Base-by-base conservation (phyloP, 2,797 vertebrate genomes). In the Parotocinclus haroldoi region DNA sequence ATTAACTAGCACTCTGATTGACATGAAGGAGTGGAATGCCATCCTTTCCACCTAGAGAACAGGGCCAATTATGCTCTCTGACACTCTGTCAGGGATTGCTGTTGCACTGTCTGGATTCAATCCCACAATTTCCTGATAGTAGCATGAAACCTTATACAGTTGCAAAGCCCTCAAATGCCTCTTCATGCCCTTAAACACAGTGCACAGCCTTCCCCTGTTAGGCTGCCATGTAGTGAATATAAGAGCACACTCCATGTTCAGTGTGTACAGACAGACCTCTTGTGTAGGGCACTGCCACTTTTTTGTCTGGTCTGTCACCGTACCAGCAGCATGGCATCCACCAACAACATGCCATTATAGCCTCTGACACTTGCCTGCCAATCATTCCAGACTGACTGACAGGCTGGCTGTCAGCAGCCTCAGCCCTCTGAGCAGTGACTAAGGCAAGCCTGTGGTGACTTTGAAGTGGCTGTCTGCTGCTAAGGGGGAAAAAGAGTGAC, bases 401-500 rank as follows among this genome's bases (percentile, higher is more conserved):
- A 52, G 64, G 55, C 45, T 39, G 59, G 62, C 71, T 75, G 75
- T 71, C 62, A 61, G 48, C 48, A 37, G 38, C 55, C 73, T 67
- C 73, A 60, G 42, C 58, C 16, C 57, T 66, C 61, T 14, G 40
- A 63, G 70, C 72, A 57, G 63, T 57, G 52, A 68, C 73, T 73
- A 73, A 68, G 73, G 68, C 67, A 27, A 69, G 66, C 63, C 70
- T 51, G 64, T 64, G 70, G 73, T 55, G 53, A 44, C 63, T 78
- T 77, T 75, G 73, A 75, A 73, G 73, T 76, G 69, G 49, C 67
- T 75, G 73, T 75, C 73, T 78, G 53, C 50, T 65, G 56, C 73
- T 65, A 63, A 10, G 44, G 38, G 70, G 52, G 73, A 69, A 2
- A 40, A 42, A 27, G 45, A 64, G 62, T 65, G 63, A 64, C 64